Conservation (phyloP, 1,140 invertebrate species). For the Drosophila nikananu region DNA sequence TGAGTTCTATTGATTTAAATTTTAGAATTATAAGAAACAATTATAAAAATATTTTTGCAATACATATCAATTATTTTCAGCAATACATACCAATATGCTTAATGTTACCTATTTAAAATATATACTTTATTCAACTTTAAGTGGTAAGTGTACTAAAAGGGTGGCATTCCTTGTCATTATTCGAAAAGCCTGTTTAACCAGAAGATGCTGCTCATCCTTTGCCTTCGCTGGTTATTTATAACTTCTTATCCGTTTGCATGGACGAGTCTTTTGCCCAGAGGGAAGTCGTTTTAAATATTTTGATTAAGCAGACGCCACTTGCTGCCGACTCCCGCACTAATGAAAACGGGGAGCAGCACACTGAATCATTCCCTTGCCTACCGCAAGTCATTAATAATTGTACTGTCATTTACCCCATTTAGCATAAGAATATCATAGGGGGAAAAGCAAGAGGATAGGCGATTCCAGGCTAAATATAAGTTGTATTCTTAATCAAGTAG, state of each 20-base stretch:
- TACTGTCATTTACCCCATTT: conserved; percentile 10
- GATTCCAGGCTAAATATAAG: not conserved
- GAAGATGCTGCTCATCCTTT: conserved; percentile 48
- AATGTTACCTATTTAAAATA: too few species aligned
- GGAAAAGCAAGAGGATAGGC: not conserved
- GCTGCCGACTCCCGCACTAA: conserved; percentile 51
- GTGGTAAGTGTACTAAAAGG: not conserved
- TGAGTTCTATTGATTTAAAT: too few species aligned
- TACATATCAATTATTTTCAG: too few species aligned
- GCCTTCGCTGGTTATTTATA: conserved; percentile 57
- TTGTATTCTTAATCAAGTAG: not conserved
- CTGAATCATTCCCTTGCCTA: conserved; percentile 33
- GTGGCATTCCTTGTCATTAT: conserved; percentile 29
- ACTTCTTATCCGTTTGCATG: conserved; percentile 23
- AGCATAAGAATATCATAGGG: not conserved
- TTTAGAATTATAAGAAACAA: too few species aligned
- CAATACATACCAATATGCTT: too few species aligned
- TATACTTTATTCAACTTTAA: too few species aligned
- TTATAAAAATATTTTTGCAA: too few species aligned
- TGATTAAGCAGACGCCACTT: conserved; percentile 76
- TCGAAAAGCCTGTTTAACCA: conserved; percentile 44
- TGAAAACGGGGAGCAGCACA: conserved; percentile 1
- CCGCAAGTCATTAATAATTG: conserved; percentile 58
- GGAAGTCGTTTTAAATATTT: conserved; percentile 77
- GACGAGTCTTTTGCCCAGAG: conserved; percentile 42